Evolutionary conservation across 1,140 invertebrate species (phyloP), one percentile per base, ranked within the genome.

Genomic region (Ostrea edulis): DNA sequence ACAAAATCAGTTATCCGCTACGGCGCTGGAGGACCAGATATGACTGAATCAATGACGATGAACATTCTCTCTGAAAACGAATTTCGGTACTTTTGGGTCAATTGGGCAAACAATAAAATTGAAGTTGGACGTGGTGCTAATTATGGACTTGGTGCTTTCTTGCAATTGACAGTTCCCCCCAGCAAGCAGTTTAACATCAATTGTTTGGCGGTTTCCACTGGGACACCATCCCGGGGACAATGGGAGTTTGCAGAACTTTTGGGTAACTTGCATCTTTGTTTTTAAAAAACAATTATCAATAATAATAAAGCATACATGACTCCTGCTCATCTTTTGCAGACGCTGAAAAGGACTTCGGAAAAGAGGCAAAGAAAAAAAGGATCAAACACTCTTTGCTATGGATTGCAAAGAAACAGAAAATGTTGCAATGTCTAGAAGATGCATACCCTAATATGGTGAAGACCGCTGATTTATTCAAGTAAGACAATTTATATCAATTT

Each of bases 241-340:
- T 95, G 94, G 93, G 94, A 95, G 89, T 95, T 95, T 90, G 93
- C 93, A 17, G 94, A 95, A 88, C 88, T 94, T 20, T 86, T 94
- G 82, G 93, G 94, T 94, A 86, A 54, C 25, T 14, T 29, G 11
- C 7, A 20, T 7, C 22, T n/a, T n/a, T n/a, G n/a, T n/a, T n/a
- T n/a, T n/a, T n/a, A 5, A 3, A 22, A 81, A 81, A 81, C 71
- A 29, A 2, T 35, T 20, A 35, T 81, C 9, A 22, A 29, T 22
- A 35, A 12, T 22, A 35, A 51, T 17, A 0, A 81, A 35, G 7
- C 22, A 81, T 35, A 77, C 25, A 29, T 29, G 12, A 22, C 14
- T 11, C 9, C 14, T 35, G 17, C 25, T 35, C 44, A 8, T 58
- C n/a, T 87, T 62, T 55, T 54, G 55, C 35, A 91, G 90, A 90